Evolutionary conservation across 2,113 vertebrate species (phyloP).

Genomic region (Halcyon senegalensis): DNA sequence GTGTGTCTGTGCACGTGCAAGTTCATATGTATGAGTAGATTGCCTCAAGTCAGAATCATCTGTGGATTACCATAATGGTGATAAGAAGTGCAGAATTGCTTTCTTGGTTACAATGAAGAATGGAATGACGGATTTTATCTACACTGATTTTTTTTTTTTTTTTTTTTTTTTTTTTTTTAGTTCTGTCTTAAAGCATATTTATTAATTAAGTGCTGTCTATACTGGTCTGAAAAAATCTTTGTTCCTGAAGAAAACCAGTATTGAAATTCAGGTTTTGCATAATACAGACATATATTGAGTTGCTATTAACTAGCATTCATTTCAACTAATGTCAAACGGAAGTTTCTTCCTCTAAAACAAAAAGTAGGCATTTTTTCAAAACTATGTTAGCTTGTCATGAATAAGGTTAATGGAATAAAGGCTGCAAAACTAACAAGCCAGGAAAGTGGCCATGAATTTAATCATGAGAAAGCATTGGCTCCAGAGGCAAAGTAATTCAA

Average conservation of each 20-base stretch:
- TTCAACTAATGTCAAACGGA: not conserved
- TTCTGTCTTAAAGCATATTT: not conserved
- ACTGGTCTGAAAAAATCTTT: not conserved
- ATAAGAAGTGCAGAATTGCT: not conserved
- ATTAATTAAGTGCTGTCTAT: not conserved
- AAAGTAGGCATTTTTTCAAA: not conserved
- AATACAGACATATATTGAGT: not conserved
- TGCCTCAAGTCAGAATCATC: not conserved
- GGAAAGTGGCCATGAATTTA: constrained; percentile 1
- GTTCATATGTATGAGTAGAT: not conserved
- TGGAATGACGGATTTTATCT: not conserved
- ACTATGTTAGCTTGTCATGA: not conserved
- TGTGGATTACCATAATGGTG: not conserved
- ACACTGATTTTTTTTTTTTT: not conserved
- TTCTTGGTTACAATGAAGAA: not conserved
- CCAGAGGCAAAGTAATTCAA: not conserved
- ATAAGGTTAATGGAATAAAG: not conserved
- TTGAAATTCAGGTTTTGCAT: not conserved
- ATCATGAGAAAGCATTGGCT: not conserved
- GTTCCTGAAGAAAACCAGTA: not conserved
- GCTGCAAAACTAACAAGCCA: not conserved
- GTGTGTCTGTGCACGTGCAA: fast-evolving
- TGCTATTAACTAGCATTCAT: not conserved
- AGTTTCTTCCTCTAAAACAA: not conserved
- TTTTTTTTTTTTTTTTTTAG: not conserved